Conservation (phyloP, 2,888 invertebrate genomes). For the Sinohyriopsis cumingii region DNA sequence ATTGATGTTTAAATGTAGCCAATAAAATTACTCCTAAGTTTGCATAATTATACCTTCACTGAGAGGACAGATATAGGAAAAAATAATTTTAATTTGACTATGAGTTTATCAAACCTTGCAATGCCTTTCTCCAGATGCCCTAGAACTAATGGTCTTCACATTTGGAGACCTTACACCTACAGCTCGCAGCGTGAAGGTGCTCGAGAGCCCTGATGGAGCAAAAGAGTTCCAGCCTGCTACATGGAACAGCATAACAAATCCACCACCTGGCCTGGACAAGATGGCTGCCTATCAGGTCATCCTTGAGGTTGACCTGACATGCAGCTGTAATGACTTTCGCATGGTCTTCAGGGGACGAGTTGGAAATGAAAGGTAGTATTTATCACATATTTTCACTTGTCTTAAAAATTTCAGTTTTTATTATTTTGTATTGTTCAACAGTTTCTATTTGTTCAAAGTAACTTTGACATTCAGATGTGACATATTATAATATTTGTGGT, state of each 20-base stretch:
- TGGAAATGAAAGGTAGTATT: conserved; percentile 52
- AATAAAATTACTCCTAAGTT: too few relatives aligned
- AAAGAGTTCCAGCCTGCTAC: conserved; percentile 62
- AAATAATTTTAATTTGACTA: too few relatives aligned
- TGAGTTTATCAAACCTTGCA: too few relatives aligned
- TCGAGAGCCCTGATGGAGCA: conserved; percentile 69
- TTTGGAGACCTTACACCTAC: conserved; percentile 73
- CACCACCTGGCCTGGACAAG: conserved; percentile 68
- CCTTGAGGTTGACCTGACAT: conserved; percentile 73
- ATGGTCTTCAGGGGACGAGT: conserved; percentile 74
- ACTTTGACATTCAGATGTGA: too few relatives aligned
- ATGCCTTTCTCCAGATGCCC: conserved; percentile 68
- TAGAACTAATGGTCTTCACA: conserved; percentile 73
- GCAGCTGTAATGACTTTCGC: conserved; percentile 75
- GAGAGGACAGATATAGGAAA: too few relatives aligned
- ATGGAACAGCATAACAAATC: conserved; percentile 62
- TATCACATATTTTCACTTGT: not conserved
- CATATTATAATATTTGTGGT: too few relatives aligned
- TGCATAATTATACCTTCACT: too few relatives aligned
- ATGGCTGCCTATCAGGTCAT: conserved; percentile 72
- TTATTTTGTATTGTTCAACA: not conserved
- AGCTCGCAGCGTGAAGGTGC: conserved; percentile 69
- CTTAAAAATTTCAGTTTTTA: not conserved
- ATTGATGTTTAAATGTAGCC: too few relatives aligned
- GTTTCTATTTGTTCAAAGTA: too few relatives aligned